Conservation (phyloP, 35 echinoderm and acorn worm species). For the Diadema setosum region DNA sequence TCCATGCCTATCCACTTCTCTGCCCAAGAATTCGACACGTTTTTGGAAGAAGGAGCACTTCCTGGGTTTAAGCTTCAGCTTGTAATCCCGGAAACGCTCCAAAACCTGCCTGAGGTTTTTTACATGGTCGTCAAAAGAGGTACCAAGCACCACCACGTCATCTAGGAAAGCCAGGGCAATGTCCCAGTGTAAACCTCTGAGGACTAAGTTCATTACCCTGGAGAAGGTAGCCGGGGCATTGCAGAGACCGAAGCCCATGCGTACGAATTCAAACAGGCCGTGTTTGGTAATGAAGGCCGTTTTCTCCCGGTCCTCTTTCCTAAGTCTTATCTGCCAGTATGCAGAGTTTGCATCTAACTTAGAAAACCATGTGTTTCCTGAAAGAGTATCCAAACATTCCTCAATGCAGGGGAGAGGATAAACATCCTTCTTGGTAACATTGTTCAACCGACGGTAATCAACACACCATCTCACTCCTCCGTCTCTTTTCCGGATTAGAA, state of each 20-base stretch:
- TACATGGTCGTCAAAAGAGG: background rate
- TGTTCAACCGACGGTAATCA: slow-evolving; percentile 36
- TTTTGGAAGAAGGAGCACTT: slow-evolving; percentile 51
- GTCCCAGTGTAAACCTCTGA: slow-evolving; percentile 28
- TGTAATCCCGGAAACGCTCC: background rate
- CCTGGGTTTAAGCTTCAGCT: slow-evolving; percentile 38
- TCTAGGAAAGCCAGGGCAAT: slow-evolving; percentile 57
- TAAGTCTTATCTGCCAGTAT: no score
- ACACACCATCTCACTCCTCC: slow-evolving; percentile 25
- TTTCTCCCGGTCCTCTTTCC: no score
- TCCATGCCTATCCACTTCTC: background rate
- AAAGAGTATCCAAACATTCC: no score
- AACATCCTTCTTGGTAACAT: slow-evolving; percentile 40
- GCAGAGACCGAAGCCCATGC: no score
- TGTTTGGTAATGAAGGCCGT: no score
- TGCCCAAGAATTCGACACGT: slow-evolving; percentile 27
- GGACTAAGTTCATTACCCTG: slow-evolving; percentile 23
- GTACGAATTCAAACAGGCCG: no score
- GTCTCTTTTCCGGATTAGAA: slow-evolving; percentile 38
- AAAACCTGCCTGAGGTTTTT: slow-evolving; percentile 2
- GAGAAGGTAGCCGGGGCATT: no score
- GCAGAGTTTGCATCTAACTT: no score
- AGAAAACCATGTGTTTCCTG: no score
- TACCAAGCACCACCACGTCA: slow-evolving; percentile 26
- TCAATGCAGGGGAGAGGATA: slow-evolving; percentile 9